Conservation (phyloP, 2,888 invertebrate genomes). For the Gymnosoma rotundatum region DNA sequence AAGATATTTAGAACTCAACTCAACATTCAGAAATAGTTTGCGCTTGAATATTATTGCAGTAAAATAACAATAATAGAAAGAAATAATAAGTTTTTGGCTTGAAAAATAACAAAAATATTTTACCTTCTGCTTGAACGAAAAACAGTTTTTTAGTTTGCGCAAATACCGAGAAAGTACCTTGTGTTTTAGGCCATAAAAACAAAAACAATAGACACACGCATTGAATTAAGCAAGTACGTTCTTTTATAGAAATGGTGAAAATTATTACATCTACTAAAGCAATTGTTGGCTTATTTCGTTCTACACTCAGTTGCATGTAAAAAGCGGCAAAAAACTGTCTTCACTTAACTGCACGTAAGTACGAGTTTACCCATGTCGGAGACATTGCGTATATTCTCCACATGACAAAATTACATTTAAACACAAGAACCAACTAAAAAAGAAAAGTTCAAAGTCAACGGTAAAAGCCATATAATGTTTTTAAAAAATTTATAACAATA, state of each 20-base stretch:
- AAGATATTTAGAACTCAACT: not conserved
- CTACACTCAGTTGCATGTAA: not conserved
- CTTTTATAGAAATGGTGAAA: constrained; percentile 32
- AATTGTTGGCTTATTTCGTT: constrained; percentile 14
- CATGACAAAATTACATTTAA: constrained; percentile 68
- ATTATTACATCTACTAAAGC: constrained; percentile 55
- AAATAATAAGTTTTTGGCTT: constrained; percentile 65
- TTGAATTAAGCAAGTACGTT: not conserved
- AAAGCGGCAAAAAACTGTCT: not conserved
- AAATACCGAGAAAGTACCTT: constrained; percentile 47
- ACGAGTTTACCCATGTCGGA: constrained; percentile 14
- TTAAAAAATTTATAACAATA: constrained; percentile 46
- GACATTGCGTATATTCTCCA: constrained; percentile 70
- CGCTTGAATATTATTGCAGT: constrained; percentile 55
- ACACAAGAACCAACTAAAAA: not conserved
- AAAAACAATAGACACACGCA: constrained; percentile 9
- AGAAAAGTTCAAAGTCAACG: constrained; percentile 71
- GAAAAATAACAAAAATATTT: constrained; percentile 65
- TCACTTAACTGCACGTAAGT: not conserved
- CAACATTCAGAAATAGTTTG: constrained; percentile 18
- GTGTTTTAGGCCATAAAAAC: constrained; percentile 64
- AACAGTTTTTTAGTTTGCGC: constrained; percentile 23
- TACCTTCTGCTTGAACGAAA: constrained; percentile 68
- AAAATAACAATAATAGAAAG: constrained; percentile 43
- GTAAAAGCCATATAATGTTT: constrained; percentile 69